These are phyloP conservation scores for Drosophila mettleri DNA, from an alignment of 2,888 invertebrate species.

Conservation along the genomic window DNA sequence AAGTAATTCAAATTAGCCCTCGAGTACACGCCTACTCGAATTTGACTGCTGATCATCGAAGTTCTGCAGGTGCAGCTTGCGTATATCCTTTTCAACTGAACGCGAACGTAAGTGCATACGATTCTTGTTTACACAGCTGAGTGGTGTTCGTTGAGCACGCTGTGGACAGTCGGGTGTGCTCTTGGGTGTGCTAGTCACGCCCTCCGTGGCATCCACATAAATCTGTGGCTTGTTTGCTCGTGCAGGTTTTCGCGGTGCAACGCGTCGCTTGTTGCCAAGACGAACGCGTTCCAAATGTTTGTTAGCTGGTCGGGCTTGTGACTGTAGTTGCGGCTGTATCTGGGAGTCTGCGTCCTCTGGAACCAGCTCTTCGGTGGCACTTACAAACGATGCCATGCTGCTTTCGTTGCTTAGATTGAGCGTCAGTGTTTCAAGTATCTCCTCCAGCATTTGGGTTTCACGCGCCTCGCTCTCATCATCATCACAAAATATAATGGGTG, in stretches of 20 bases:
- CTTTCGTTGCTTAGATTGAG: constrained; percentile 76
- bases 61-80: constrained; percentile 62
- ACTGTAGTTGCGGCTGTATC: neutral
- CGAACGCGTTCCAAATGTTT: constrained; percentile 81
- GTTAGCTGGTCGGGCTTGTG: constrained; percentile 43
- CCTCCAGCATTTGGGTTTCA: constrained; percentile 83
- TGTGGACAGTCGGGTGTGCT: constrained; percentile 38
- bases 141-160: constrained; percentile 74
- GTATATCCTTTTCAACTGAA: constrained; percentile 70
- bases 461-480: constrained; percentile 71
- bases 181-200: constrained; percentile 41
- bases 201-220: constrained; percentile 69
- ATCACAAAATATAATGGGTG: constrained; percentile 82
- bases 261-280: constrained; percentile 61
- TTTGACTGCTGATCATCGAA: constrained; percentile 76
- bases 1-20: constrained; percentile 16
- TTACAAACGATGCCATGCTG: constrained; percentile 69
- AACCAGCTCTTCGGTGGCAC: constrained; percentile 39
- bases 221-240: constrained; percentile 62
- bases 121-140: constrained; percentile 81
- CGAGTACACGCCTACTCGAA: constrained; percentile 39
- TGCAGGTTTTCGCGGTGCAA: constrained; percentile 64
- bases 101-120: constrained; percentile 74
- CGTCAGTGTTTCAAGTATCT: constrained; percentile 77
- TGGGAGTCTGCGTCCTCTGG: constrained; percentile 27